Evolutionary conservation across 2,113 vertebrate species (phyloP), one percentile per base, ranked within the genome.

Genomic region (Datnioides undecimradiatus): DNA sequence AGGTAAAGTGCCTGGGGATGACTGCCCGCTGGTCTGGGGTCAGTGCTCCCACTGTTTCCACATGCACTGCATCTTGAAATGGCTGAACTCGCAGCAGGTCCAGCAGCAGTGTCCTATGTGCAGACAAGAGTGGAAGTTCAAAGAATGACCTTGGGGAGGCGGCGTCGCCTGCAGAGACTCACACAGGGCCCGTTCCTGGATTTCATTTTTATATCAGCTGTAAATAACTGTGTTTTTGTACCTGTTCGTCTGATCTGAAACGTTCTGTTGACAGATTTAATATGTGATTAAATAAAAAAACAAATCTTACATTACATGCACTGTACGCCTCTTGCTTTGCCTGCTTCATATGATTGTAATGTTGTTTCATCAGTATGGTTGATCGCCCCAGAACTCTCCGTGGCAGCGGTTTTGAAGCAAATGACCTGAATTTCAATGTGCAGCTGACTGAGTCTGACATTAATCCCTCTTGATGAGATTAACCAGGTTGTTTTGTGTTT

Each of bases 81-180:
- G 98, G 98, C 96, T 99, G 31, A 97, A 98, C 88, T 97, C 97
- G 0, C 98, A 99, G 95, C 98, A 98, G 87, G 96, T 97, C 33
- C 98, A 99, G 93, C 98, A 99, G 91, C 97, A 98, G 92, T 99
- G 98, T 43, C 98, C 98, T 60, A 99, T 99, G 98, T 99, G 98
- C 85, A 95, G 97, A 8, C 98, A 98, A 91, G 98, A 99, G 88
- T 99, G 98, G 98, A 99, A 98, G 88, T 99, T 99, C 90, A 97
- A 97, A 79, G 97, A 99, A 87, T 98, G 92, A 98, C 5, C 5
- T 12, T 0, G 45, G 1, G 17, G 49, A 58, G 59, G 23, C n/a
- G 1, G 3, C 3, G 23, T 2, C 3, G 1, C 33, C 41, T 9
- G 4, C 51, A 79, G 19, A 71, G 40, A 57, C 54, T n/a, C 31